Base-by-base conservation (phyloP, 2,113 vertebrate genomes). In the Trematocara marginatum region DNA sequence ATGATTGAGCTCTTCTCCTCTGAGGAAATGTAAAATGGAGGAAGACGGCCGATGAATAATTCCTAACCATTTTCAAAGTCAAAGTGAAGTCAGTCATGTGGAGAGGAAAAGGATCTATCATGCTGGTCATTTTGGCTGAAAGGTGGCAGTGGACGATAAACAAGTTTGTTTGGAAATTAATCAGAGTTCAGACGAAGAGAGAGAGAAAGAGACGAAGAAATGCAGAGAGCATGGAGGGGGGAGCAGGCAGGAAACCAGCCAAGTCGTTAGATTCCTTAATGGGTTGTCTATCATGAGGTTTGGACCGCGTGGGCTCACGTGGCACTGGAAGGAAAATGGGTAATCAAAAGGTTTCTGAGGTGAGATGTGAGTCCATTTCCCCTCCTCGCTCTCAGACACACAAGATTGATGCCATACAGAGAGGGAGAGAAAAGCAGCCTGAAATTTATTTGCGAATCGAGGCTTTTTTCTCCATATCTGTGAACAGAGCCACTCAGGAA, bases 41-140 rank as follows among this genome's bases (percentile, higher is more conserved):
- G 66, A 66, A 81, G 64, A 38, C 35, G 13, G 66, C 6, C 20
- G 6, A 93, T 94, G 93, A 95, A 95, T 95, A 92, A 95, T 94
- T 95, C 90, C 64, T 18, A 35, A 20, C 54, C 59, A 5, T 82
- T 91, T 92, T 92, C 84, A 94, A 93, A 94, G 91, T 92, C 90
- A 92, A 84, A 84, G 88, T 16, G 59, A 89, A 90, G 88, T 90
- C 86, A 42, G 89, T 26, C 20, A 31, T 76, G 81, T 59, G 82
- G 35, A 81, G 69, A 49, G 42, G 78, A 64, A 74, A 80, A 52
- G 82, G 53, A 71, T 89, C 74, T 76, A 83, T 90, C 80, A 79
- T 64, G 84, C 53, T n/a, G 80, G 35, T 45, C 86, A 61, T 79
- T 86, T 71, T 56, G 29, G 52, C 64, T 83, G 79, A 90, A 76